phyloP scores from a whole-genome alignment of 2,113 vertebrate species.

The Rhea pennata region DNA sequence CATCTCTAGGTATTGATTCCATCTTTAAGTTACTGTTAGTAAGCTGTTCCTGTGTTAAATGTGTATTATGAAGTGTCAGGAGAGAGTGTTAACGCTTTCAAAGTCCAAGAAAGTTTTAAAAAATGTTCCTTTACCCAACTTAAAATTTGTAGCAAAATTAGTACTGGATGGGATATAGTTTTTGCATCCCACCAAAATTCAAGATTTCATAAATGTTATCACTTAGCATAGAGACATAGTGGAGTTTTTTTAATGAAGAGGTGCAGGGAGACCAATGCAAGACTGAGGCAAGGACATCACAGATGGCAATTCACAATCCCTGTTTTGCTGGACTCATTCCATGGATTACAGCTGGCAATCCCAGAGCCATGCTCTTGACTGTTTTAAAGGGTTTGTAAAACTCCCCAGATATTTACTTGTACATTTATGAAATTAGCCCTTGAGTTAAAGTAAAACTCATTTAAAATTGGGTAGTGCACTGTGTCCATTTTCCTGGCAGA shows the following conservation, averaged over 20 bases:
- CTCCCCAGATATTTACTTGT: not conserved
- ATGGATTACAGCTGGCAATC: rapidly evolving
- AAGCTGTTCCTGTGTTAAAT: not conserved
- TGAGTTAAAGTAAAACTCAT: not conserved
- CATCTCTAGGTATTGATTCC: not conserved
- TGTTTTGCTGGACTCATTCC: not conserved
- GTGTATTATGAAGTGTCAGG: not conserved
- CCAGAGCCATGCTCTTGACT: not conserved
- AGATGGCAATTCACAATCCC: not conserved
- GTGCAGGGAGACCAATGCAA: not conserved
- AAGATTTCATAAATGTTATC: not conserved
- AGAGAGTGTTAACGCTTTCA: not conserved
- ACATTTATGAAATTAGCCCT: not conserved
- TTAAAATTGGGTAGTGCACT: not conserved
- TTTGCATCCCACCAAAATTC: not conserved
- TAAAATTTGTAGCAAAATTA: not conserved
- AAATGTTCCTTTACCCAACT: not conserved
- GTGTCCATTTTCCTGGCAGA: not conserved
- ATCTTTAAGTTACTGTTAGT: not conserved
- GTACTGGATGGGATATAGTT: not conserved
- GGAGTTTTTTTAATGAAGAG: not conserved
- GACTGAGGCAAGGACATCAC: not conserved
- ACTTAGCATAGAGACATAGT: not conserved
- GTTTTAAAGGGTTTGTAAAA: not conserved
- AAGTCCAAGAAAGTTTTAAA: not conserved